A percentile compares a stretch with the other conserved stretches of the same genome.
These are phyloP conservation scores for Prorops nasuta DNA, from an alignment of 1,140 invertebrate genomes.

Conservation along the genomic window DNA sequence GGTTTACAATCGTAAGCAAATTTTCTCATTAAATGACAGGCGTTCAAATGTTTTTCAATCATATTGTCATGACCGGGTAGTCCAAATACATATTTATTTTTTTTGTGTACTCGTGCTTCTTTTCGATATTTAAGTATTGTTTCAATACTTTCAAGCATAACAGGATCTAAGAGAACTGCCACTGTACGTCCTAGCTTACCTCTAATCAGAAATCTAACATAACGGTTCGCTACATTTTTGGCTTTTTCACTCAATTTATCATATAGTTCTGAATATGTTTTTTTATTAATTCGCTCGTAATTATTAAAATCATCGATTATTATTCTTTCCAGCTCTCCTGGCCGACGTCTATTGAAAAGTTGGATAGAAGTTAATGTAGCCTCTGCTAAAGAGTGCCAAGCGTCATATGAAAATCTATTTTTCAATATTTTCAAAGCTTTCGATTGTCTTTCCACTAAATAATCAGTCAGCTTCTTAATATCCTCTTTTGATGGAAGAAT, in stretches of 20 bases:
- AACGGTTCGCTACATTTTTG: background rate
- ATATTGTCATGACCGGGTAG: background rate
- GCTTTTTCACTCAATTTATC: background rate
- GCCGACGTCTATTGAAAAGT: constrained; percentile 17
- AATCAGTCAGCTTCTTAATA: constrained; percentile 2
- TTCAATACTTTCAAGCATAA: background rate
- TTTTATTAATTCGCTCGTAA: constrained; percentile 8
- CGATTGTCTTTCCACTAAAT: background rate
- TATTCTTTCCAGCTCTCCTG: constrained; percentile 18
- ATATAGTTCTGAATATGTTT: constrained; percentile 5
- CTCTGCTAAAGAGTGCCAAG: constrained; percentile 8
- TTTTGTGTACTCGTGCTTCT: background rate
- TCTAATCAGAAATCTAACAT: background rate
- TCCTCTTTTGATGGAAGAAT: constrained; percentile 9
- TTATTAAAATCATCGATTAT: constrained; percentile 14
- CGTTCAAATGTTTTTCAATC: background rate
- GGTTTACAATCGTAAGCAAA: constrained; percentile 6
- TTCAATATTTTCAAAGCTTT: background rate
- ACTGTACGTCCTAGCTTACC: background rate
- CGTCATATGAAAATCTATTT: background rate
- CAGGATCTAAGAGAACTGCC: background rate
- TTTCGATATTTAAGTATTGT: background rate
- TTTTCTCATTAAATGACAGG: constrained; percentile 6
- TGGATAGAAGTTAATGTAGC: constrained; percentile 8
- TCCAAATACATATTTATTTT: too few relatives aligned